Base-by-base conservation (phyloP, 2,888 invertebrate species). In the Hylaea fasciaria region DNA sequence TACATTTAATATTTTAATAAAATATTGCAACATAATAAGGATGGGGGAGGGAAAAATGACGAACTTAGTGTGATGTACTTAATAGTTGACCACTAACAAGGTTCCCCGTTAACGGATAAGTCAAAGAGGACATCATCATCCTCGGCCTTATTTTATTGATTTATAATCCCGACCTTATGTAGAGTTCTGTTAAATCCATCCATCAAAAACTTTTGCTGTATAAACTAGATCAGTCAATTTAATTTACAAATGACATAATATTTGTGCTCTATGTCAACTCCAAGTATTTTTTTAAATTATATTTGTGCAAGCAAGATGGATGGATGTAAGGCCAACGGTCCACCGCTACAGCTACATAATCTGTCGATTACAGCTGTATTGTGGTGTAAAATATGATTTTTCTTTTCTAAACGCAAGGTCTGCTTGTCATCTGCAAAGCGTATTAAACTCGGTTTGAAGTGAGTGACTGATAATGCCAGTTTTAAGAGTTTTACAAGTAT, bases 121-220 rank as follows among this genome's bases (percentile, higher is more conserved):
- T n/a, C n/a, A n/a, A n/a, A n/a, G n/a, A n/a, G n/a, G n/a, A n/a
- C n/a, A 22, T 22, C 22, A 22, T 22, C 5, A 22, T 22, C 22
- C 22, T 22, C 22, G n/a, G n/a, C n/a, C 5, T 22, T 22, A 22
- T 22, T 22, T 3, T 22, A 22, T 41, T 10, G 16, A 41, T 41
- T 16, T 7, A 45, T 47, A 46, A 35, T 22, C 50, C 62, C 51
- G 50, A 61, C 57, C 51, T 65, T 60, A 32, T 63, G 60, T 52
- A 12, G n/a, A 37, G 3, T 37, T 10, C 37, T 7, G 37, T 37
- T n/a, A 37, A 37, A 35, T 11, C 9, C 37, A 56, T 48, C 48
- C 37, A 43, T 49, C 49, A 56, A 32, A 49, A 22, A 49, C 16
- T 22, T 44, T 49, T 43, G n/a, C 48, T 37, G 14, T 44, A 17